Evolutionary conservation across 2,888 invertebrate genomes (phyloP).

Genomic region (Polia nebulosa): DNA sequence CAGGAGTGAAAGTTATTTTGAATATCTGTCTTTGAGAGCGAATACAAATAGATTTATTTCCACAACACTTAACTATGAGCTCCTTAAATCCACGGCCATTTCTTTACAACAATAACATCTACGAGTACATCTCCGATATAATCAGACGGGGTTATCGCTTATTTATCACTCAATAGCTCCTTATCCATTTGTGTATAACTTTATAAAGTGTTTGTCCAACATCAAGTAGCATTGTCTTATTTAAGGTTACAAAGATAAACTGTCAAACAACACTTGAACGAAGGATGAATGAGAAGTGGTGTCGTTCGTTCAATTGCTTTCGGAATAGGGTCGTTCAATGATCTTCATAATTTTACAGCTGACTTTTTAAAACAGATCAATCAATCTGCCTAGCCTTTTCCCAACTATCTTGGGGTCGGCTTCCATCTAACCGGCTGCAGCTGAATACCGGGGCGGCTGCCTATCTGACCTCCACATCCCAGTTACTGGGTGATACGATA

Average conservation of each 20-base stretch:
- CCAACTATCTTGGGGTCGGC: no score
- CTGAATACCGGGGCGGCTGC: no score
- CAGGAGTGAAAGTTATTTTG: no score
- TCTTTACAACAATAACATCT: not conserved
- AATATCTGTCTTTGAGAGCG: no score
- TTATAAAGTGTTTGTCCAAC: slow-evolving; percentile 14
- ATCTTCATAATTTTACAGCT: not conserved
- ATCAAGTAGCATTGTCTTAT: slow-evolving; percentile 18
- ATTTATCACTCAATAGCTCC: slow-evolving; percentile 1
- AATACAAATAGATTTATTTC: not conserved
- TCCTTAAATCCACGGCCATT: not conserved
- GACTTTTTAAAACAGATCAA: not conserved
- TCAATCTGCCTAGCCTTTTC: no score
- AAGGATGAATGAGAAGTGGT: slow-evolving; percentile 14
- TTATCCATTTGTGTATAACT: slow-evolving; percentile 1
- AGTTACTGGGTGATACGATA: no score
- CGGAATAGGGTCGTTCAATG: not conserved
- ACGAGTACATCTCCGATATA: not conserved
- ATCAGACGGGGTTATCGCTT: slow-evolving; percentile 9
- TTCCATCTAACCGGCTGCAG: no score
- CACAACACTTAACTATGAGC: not conserved
- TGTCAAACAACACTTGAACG: slow-evolving; percentile 3
- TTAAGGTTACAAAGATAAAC: slow-evolving; percentile 19
- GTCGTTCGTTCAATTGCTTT: not conserved
- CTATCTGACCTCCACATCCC: no score